Conservation (phyloP, 1,140 invertebrate species). For the Drosophila grimshawi region DNA sequence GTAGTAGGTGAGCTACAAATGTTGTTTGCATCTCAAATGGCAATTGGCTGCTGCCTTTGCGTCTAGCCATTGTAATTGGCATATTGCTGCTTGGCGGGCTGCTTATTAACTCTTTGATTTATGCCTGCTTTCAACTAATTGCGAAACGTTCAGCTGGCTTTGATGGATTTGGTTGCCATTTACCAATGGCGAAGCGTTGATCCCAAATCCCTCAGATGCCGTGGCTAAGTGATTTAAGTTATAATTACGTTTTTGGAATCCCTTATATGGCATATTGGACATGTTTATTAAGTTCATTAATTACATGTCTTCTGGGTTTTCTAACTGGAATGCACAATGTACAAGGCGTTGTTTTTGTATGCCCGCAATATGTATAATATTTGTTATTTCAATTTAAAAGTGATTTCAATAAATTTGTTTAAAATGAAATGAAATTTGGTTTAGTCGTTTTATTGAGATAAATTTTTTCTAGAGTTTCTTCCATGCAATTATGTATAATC, state of each 20-base stretch:
- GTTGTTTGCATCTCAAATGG: conserved; percentile 24
- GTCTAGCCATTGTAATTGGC: conserved; percentile 37
- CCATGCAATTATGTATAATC: too few species aligned
- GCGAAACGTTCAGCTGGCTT: conserved; percentile 43
- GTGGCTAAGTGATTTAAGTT: not conserved
- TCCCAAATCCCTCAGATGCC: not conserved
- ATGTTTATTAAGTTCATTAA: too few species aligned
- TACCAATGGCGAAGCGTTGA: conserved; percentile 17
- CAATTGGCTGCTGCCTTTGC: conserved; percentile 20
- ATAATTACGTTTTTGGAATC: not conserved
- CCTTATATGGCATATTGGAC: too few species aligned
- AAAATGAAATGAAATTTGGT: too few species aligned
- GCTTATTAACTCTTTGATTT: conserved; percentile 72
- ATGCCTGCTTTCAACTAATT: conserved; percentile 62
- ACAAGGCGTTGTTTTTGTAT: too few species aligned
- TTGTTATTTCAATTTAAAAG: too few species aligned
- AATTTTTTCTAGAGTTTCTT: too few species aligned
- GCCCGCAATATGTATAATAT: too few species aligned
- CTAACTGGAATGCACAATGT: too few species aligned
- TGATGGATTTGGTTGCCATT: conserved; percentile 43
- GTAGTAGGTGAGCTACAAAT: conserved; percentile 44
- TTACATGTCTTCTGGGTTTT: too few species aligned
- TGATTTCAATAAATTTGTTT: too few species aligned
- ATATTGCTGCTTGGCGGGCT: conserved; percentile 38
- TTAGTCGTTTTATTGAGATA: too few species aligned